Evolutionary conservation across 2,888 invertebrate genomes (phyloP).

Genomic region (Rotaria macrura): DNA sequence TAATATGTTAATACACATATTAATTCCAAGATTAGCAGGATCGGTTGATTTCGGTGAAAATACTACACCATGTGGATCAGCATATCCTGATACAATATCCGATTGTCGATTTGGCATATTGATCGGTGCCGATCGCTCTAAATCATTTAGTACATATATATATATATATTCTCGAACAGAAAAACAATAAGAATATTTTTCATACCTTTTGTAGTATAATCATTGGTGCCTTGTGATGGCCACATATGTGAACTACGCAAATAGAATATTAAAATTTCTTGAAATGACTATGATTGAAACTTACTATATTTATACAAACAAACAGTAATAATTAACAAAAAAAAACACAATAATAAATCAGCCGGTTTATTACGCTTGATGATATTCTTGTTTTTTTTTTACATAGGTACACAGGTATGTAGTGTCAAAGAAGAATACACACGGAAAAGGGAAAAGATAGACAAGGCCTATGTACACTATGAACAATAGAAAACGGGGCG

Average conservation of each 20-base stretch:
- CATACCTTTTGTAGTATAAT: background rate
- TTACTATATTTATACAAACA: background rate
- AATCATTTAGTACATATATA: background rate
- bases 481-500: background rate
- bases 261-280: background rate
- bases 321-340: background rate
- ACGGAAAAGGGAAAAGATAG: constrained; percentile 4
- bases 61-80: background rate
- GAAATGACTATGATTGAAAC: background rate
- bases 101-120: background rate
- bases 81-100: background rate
- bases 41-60: constrained; percentile 15
- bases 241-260: background rate
- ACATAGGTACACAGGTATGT: background rate
- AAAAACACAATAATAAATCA: background rate
- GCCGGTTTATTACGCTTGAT: background rate
- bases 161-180: background rate
- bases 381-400: background rate
- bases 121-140: constrained; percentile 6
- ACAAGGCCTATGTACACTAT: constrained; percentile 15
- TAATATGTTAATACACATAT: constrained; percentile 13
- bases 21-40: background rate
- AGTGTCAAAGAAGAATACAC: background rate
- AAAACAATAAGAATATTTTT: background rate
- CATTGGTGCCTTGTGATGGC: background rate